These are phyloP conservation scores for Lineus longissimus DNA, from an alignment of 1,140 invertebrate species.

Conservation along the genomic window DNA sequence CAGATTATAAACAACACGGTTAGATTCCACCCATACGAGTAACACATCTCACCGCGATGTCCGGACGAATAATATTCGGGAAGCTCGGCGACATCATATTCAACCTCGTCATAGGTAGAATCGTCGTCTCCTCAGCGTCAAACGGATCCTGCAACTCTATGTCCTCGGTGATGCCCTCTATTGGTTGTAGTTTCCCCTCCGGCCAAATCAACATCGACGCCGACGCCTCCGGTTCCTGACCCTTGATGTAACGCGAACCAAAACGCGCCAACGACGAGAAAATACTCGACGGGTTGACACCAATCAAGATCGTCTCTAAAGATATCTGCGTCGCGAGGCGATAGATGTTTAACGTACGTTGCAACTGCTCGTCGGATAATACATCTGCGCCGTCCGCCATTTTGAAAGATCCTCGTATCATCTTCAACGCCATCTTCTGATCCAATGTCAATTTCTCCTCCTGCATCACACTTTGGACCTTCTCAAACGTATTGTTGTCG, in stretches of 20 bases:
- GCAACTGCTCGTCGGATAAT: conserved; percentile 26
- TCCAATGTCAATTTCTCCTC: conserved; percentile 26
- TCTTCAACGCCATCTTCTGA: conserved; percentile 29
- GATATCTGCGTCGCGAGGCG: conserved; percentile 37
- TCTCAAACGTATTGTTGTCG: conserved; percentile 21
- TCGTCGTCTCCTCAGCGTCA: too few species aligned
- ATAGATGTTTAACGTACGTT: conserved; percentile 32
- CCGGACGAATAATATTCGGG: too few species aligned
- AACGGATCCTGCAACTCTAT: neutral
- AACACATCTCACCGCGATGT: too few species aligned
- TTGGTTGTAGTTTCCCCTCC: neutral
- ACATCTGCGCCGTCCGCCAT: conserved; percentile 15
- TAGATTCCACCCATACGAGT: too few species aligned
- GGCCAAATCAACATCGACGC: neutral
- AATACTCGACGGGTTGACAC: conserved; percentile 31
- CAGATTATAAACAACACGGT: too few species aligned
- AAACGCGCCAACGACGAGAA: conserved; percentile 31
- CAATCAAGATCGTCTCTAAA: conserved; percentile 31
- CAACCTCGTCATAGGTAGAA: too few species aligned
- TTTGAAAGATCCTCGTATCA: conserved; percentile 23
- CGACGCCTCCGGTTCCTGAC: too few species aligned
- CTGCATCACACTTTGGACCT: conserved; percentile 28
- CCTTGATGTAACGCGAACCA: conserved; percentile 4
- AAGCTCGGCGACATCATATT: too few species aligned
- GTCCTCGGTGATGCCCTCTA: neutral